These are phyloP conservation scores for Arctocebus calabarensis DNA, from an alignment of 2,797 vertebrate species.

Conservation along the genomic window DNA sequence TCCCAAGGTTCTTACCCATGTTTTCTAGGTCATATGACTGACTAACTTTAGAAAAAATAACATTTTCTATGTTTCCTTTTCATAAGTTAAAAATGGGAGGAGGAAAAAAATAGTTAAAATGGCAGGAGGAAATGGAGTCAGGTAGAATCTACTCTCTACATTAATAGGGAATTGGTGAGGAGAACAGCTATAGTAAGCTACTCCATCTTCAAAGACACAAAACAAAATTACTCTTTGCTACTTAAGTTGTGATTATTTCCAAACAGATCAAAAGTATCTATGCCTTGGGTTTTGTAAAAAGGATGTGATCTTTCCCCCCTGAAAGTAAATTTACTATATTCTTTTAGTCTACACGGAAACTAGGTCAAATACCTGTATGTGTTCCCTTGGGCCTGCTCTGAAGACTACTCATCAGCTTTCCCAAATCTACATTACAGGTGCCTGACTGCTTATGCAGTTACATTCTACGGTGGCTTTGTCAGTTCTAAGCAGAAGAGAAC, in stretches of 20 bases:
- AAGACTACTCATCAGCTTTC: constrained; percentile 7
- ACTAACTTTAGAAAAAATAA: not conserved
- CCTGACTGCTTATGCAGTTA: not conserved
- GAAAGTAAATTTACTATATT: constrained; percentile 6
- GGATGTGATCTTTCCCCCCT: not conserved
- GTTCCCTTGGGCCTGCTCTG: not conserved
- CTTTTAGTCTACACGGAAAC: not conserved
- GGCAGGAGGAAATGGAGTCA: not conserved
- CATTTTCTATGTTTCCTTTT: constrained; percentile 14
- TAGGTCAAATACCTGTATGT: not conserved
- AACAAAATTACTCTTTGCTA: constrained; percentile 68
- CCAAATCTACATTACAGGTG: not conserved
- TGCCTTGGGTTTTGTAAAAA: not conserved
- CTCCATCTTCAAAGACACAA: constrained; percentile 32
- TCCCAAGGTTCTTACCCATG: constrained; percentile 38
- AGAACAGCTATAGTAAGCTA: constrained; percentile 41
- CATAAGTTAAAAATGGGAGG: constrained; percentile 10
- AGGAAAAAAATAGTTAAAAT: not conserved
- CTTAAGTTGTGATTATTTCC: constrained; percentile 41
- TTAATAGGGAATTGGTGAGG: not conserved
- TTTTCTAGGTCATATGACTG: constrained; percentile 24
- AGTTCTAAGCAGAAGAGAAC: constrained; percentile 15
- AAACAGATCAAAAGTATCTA: constrained; percentile 35
- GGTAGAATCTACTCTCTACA: not conserved
- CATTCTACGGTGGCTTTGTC: constrained; percentile 25